A percentile compares a stretch with the other conserved stretches of the same genome.
phyloP scores from a whole-genome alignment of 1,140 invertebrate genomes.

The Drosophila littoralis region DNA sequence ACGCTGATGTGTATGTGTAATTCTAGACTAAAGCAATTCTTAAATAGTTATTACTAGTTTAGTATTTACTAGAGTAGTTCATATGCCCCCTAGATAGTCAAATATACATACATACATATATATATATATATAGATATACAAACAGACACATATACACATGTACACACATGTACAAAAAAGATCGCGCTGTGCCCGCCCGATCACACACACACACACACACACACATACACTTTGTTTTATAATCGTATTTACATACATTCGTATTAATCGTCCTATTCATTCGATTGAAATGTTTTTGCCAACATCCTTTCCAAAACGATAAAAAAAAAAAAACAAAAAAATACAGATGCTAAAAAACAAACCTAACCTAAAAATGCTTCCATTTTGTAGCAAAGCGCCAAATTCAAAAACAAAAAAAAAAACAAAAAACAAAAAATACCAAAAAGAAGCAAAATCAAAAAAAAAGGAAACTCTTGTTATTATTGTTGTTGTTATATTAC shows the following conservation, averaged over 20 bases:
- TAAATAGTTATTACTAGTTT: constrained; percentile 32
- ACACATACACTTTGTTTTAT: constrained; percentile 19
- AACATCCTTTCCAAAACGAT: constrained; percentile 35
- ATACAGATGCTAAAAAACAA: constrained; percentile 10
- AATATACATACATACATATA: constrained; percentile 39
- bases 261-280: constrained; percentile 46
- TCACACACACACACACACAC: neutral
- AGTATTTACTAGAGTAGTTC: constrained; percentile 34
- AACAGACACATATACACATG: neutral
- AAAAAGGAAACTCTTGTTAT: constrained; percentile 51
- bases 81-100: constrained; percentile 45
- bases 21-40: constrained; percentile 33
- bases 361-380: constrained; percentile 52
- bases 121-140: no score
- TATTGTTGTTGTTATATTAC: constrained; percentile 56
- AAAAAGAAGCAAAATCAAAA: neutral
- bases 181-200: neutral
- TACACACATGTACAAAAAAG: constrained; percentile 9
- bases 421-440: neutral
- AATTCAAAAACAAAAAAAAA: constrained; percentile 5
- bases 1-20: constrained; percentile 15
- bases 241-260: constrained; percentile 31
- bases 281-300: constrained; percentile 56
- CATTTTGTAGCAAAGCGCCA: constrained; percentile 67
- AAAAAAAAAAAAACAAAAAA: constrained; percentile 17